Conservation (phyloP, 2,113 vertebrate genomes). For the Bubalus kerabau region DNA sequence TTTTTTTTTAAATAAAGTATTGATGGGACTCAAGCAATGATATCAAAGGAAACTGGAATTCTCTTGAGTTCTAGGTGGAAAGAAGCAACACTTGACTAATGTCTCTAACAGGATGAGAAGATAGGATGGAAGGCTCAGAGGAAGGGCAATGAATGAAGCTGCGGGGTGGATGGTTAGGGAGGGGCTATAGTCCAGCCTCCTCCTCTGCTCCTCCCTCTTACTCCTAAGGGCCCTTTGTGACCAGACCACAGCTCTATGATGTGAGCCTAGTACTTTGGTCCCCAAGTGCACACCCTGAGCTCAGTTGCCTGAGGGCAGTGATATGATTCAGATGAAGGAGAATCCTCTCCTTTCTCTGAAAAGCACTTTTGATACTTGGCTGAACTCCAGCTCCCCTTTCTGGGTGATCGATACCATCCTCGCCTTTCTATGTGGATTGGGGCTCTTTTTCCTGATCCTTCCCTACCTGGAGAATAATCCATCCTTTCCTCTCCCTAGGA, state of each 20-base stretch:
- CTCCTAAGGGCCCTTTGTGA: neutral
- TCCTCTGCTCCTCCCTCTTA: neutral
- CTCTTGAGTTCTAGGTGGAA: neutral
- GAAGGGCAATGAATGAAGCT: neutral
- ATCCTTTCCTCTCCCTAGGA: neutral
- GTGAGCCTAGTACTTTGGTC: neutral
- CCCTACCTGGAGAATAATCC: neutral
- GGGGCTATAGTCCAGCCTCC: neutral
- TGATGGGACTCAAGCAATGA: too few species aligned
- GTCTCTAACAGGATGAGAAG: neutral
- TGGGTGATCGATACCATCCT: rapidly evolving
- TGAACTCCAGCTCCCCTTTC: neutral
- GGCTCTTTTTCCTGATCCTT: neutral
- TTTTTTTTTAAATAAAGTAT: too few species aligned
- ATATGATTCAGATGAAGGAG: neutral
- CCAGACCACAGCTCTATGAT: neutral
- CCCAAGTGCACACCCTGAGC: neutral
- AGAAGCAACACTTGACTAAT: neutral
- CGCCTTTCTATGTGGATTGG: neutral
- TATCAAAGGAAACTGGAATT: too few species aligned
- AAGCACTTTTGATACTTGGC: neutral
- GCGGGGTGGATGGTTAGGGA: rapidly evolving
- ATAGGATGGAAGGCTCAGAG: neutral
- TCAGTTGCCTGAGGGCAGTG: neutral
- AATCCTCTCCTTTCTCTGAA: neutral